Evolutionary conservation across 2,888 invertebrate genomes (phyloP).

Genomic region (Hypomecis atomaria): DNA sequence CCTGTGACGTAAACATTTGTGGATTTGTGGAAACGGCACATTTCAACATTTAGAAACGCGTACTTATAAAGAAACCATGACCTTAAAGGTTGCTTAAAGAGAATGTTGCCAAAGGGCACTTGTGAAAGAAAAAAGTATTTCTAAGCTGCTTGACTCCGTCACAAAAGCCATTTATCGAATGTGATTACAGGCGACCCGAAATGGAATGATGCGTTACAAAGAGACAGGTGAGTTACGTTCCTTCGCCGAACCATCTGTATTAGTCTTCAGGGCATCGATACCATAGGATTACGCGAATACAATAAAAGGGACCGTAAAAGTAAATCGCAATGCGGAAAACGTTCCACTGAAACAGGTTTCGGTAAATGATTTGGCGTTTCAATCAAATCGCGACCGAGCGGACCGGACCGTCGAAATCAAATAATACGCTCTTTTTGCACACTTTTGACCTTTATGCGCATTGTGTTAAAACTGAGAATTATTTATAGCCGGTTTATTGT

Average conservation of each 20-base stretch:
- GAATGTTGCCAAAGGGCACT: slow-evolving; percentile 39
- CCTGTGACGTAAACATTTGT: neutral
- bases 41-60: neutral
- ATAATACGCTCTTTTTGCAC: slow-evolving; percentile 44
- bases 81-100: slow-evolving; percentile 22
- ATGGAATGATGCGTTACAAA: slow-evolving; percentile 49
- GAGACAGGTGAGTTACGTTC: slow-evolving; percentile 36
- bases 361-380: slow-evolving; percentile 54
- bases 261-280: slow-evolving; percentile 32
- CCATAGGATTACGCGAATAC: slow-evolving; percentile 44
- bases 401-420: slow-evolving; percentile 41
- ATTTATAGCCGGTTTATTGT: slow-evolving; percentile 41
- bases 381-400: slow-evolving; percentile 52
- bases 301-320: slow-evolving; percentile 48
- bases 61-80: slow-evolving; percentile 21
- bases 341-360: slow-evolving; percentile 47
- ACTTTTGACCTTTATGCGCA: slow-evolving; percentile 43
- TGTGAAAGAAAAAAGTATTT: slow-evolving; percentile 41
- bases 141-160: slow-evolving; percentile 44
- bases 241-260: slow-evolving; percentile 21
- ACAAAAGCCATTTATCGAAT: slow-evolving; percentile 45
- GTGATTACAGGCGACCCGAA: slow-evolving; percentile 48
- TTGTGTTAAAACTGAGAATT: slow-evolving; percentile 39
- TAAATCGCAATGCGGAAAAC: slow-evolving; percentile 52
- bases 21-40: neutral